Conservation (phyloP, 2,113 vertebrate genomes). For the Leucoraja erinaceus region DNA sequence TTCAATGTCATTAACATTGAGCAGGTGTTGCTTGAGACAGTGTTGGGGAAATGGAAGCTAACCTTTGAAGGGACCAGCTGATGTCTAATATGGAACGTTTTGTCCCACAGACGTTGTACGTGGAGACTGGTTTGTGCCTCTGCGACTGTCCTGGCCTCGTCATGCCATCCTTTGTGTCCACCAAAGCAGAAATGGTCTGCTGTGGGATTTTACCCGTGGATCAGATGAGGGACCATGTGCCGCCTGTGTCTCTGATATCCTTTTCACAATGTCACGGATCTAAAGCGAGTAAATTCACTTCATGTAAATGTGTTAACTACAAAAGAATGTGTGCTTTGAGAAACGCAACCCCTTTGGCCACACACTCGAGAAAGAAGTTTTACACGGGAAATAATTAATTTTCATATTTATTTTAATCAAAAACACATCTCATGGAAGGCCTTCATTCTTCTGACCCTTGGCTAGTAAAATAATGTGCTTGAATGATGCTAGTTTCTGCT, state of each 20-base stretch:
- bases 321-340: background rate
- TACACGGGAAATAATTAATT: background rate
- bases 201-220: constrained; percentile 89
- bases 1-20: background rate
- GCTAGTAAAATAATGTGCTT: background rate
- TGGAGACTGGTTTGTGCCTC: constrained; percentile 80
- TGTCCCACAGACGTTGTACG: constrained; percentile 76
- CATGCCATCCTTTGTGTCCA: constrained; percentile 94
- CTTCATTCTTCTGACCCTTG: background rate
- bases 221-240: constrained; percentile 89
- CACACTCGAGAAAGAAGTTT: background rate
- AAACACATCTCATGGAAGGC: background rate
- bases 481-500: background rate
- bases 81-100: background rate
- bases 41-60: background rate
- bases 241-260: constrained; percentile 87
- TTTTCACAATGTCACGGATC: constrained; percentile 45
- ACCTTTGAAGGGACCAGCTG: background rate
- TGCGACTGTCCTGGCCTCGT: constrained; percentile 95
- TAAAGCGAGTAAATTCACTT: background rate
- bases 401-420: background rate
- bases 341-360: background rate
- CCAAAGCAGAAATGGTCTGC: constrained; percentile 96
- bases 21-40: background rate
- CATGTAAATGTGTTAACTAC: background rate